These are phyloP conservation scores for Neoitamus cyanurus DNA, from an alignment of 2,888 invertebrate genomes.

Conservation along the genomic window DNA sequence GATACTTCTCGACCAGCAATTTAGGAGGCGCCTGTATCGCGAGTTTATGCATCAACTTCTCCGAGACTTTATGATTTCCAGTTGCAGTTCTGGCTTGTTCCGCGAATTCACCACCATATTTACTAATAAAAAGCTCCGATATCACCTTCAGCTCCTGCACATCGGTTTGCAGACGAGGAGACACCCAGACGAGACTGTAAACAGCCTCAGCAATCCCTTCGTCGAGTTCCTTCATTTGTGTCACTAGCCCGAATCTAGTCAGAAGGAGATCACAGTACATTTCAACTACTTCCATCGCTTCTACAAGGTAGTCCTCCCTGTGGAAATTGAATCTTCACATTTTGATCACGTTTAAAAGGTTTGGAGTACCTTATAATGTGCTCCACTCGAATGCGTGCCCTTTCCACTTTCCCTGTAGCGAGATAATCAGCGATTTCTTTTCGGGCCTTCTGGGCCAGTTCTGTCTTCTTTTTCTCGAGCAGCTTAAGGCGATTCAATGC, in stretches of 20 bases:
- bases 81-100: conserved; percentile 90
- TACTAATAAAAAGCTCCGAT: conserved; percentile 86
- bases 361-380: conserved; percentile 84
- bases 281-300: conserved; percentile 98
- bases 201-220: conserved; percentile 96
- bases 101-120: conserved; percentile 94
- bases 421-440: conserved; percentile 98
- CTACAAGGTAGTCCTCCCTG: conserved; percentile 98
- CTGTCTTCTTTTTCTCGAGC: conserved; percentile 97
- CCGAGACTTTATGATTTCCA: conserved; percentile 87
- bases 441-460: conserved; percentile 90
- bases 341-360: neutral
- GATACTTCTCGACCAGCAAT: conserved; percentile 88
- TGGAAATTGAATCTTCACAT: neutral
- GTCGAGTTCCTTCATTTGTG: conserved; percentile 96
- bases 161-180: conserved; percentile 90
- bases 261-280: conserved; percentile 98
- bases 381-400: conserved; percentile 97
- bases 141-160: conserved; percentile 83
- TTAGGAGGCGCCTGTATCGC: conserved; percentile 96
- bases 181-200: conserved; percentile 96
- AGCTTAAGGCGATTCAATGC: conserved; percentile 94
- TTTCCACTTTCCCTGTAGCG: conserved; percentile 82
- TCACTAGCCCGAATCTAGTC: conserved; percentile 95
- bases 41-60: conserved; percentile 93